Evolutionary conservation across 2,888 invertebrate genomes (phyloP).

Genomic region (Mayetiola destructor): DNA sequence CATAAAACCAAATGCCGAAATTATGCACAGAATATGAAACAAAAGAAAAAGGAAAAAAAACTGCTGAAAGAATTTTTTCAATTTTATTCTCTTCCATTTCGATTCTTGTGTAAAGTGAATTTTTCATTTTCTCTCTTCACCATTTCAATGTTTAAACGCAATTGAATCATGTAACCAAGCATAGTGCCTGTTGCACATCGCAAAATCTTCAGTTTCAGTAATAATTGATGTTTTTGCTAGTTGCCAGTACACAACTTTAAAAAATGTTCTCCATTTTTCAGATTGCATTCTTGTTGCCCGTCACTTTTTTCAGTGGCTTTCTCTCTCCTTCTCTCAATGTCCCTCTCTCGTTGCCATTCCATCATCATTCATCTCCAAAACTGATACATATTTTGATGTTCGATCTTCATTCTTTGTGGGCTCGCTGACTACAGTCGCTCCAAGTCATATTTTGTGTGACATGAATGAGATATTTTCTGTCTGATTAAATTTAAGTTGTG

Average conservation of each 20-base stretch:
- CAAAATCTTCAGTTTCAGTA: neutral
- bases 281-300: too few relatives aligned
- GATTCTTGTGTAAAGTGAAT: neutral
- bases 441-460: constrained; percentile 11
- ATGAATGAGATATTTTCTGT: constrained; percentile 13
- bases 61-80: neutral
- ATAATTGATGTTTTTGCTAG: constrained; percentile 12
- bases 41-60: too few relatives aligned
- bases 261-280: too few relatives aligned
- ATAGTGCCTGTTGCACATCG: constrained; percentile 1
- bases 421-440: too few relatives aligned
- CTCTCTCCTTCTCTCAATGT: too few relatives aligned
- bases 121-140: neutral
- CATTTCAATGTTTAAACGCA: neutral
- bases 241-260: too few relatives aligned
- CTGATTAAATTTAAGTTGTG: constrained; percentile 9
- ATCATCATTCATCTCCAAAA: constrained; percentile 12
- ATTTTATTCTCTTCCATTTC: constrained; percentile 3
- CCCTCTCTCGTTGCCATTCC: neutral
- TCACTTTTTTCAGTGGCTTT: too few relatives aligned
- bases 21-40: constrained; percentile 3
- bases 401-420: neutral
- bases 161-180: neutral
- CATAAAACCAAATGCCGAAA: constrained; percentile 7
- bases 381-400: constrained; percentile 9